Evolutionary conservation across 2,797 vertebrate genomes (phyloP), one percentile per base, ranked within the genome.

Genomic region (Sebastiscus tertius): DNA sequence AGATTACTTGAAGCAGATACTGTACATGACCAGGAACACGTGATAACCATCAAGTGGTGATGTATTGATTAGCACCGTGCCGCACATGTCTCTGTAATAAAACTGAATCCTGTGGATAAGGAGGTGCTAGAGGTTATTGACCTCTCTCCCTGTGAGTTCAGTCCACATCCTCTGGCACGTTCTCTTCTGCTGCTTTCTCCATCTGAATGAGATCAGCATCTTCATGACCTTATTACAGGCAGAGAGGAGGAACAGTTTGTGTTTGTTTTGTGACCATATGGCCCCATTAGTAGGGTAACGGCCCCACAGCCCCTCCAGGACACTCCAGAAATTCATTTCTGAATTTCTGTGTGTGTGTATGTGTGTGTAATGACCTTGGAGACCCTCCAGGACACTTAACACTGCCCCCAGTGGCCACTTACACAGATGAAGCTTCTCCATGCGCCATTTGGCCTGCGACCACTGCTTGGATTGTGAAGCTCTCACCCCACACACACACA

Each of bases 191-290:
- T 86, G 85, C 49, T 89, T 84, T 65, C 90, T 89, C 80, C 76
- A 71, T 86, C 82, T 83, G 91, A 91, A 76, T 82, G 89, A 92
- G 84, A 93, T 84, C 88, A 84, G 89, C 91, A 83, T 91, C 92
- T 88, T 88, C 82, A 82, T 93, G 93, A 95, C 95, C 95, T 96
- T 93, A 95, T 93, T 93, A 91, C 83, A 89, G 87, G 81, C 78
- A 33, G 82, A 89, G 80, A 81, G 75, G 83, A 91, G 90, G 89
- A 92, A 91, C 90, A 90, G 92, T 95, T 94, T 93, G 87, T 96
- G 95, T 95, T 96, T 96, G 94, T 95, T 94, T 96, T 94, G 89
- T 92, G 91, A 93, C 95, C 95, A 96, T 96, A 96, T 96, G 96
- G 95, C 94, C 93, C 93, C 92, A 96, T 96, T 96, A 96, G 94